Conservation (phyloP, 2,888 invertebrate genomes). For the Automeris io region DNA sequence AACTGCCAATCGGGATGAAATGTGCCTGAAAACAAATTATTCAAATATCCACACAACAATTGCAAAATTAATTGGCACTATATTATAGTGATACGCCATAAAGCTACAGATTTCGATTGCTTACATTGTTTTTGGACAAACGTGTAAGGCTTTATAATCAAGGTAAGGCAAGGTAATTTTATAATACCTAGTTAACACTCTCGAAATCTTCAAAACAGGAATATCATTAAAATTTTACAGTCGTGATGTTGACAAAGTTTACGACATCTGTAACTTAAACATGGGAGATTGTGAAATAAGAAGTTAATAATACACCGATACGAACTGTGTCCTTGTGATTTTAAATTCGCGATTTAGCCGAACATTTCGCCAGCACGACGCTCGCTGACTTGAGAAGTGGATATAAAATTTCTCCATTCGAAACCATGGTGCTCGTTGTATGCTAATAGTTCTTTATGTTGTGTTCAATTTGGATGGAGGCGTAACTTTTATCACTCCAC, state of each 20-base stretch:
- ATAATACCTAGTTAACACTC: background rate
- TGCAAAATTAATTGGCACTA: too few species aligned
- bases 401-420: slow-evolving; percentile 43
- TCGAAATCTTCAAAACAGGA: background rate
- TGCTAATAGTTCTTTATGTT: slow-evolving; percentile 36
- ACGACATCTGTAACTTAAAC: background rate
- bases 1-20: too few species aligned
- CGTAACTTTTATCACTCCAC: slow-evolving; percentile 38
- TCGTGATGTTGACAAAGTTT: background rate
- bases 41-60: too few species aligned
- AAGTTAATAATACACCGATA: too few species aligned
- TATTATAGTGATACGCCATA: too few species aligned
- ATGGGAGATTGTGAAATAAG: background rate
- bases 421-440: slow-evolving; percentile 42
- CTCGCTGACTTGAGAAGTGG: slow-evolving; percentile 26
- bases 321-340: background rate
- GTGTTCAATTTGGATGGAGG: slow-evolving; percentile 28
- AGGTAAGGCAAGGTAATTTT: too few species aligned
- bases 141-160: too few species aligned
- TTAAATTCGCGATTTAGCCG: slow-evolving; percentile 1
- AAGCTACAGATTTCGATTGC: too few species aligned
- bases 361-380: background rate
- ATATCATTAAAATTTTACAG: background rate
- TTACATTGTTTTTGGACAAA: too few species aligned
- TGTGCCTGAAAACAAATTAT: too few species aligned